Percentiles rank a stretch among this genome's conserved stretches.
Conservation (phyloP, 2,888 invertebrate species). For the Sesamia inferens region DNA sequence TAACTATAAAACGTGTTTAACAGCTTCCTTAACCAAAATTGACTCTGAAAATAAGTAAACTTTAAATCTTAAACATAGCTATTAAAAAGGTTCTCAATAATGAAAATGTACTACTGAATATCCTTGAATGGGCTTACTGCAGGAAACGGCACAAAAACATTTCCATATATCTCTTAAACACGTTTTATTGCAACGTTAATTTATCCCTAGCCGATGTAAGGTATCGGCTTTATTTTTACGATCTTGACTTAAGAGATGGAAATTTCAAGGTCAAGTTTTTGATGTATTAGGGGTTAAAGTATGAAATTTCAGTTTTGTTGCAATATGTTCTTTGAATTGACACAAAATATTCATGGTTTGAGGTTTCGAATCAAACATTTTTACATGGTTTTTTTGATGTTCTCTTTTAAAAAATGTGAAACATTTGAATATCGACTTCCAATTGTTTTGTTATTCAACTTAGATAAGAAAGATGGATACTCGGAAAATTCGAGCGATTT, state of each 20-base stretch:
- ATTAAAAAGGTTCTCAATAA: constrained; percentile 30
- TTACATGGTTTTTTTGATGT: no score
- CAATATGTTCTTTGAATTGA: no score
- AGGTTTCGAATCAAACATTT: no score
- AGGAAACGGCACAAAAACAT: constrained; percentile 22
- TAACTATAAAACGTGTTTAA: neutral
- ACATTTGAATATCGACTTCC: no score
- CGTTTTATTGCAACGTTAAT: constrained; percentile 47
- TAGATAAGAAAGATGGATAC: no score
- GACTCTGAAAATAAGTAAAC: constrained; percentile 14
- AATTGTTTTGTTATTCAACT: no score
- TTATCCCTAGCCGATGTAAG: neutral
- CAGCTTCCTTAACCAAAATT: neutral
- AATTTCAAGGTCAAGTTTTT: neutral
- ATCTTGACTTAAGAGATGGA: neutral
- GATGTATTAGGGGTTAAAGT: no score
- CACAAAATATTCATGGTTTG: no score
- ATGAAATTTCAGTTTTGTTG: no score
- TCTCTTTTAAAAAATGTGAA: no score
- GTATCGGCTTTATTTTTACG: constrained; percentile 9
- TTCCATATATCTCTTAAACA: constrained; percentile 41
- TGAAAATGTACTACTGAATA: constrained; percentile 34
- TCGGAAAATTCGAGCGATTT: no score
- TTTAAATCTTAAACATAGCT: neutral
- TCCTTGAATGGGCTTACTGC: constrained; percentile 11